A percentile compares a stretch with the other conserved stretches of the same genome.
Conservation (phyloP, 2,888 invertebrate genomes). For the Ormyrus rosae region DNA sequence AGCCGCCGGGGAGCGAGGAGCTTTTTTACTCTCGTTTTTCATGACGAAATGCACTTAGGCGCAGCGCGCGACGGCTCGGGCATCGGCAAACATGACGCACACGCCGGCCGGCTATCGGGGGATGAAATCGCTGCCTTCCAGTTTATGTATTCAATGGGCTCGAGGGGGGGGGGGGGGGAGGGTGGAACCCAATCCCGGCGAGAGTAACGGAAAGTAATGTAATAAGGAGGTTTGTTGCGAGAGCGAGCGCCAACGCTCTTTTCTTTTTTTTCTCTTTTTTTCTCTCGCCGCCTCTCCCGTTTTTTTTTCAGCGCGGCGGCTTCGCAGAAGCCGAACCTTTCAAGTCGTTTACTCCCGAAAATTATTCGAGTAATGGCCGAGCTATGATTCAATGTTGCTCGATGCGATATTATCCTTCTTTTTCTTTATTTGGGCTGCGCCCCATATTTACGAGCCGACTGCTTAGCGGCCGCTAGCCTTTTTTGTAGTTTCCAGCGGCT, state of each 20-base stretch:
- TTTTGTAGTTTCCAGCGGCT: too few species aligned
- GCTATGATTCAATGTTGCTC: slow-evolving; percentile 11
- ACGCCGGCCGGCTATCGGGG: slow-evolving; percentile 24
- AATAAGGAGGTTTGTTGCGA: slow-evolving; percentile 43
- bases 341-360: slow-evolving; percentile 35
- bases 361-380: slow-evolving; percentile 19
- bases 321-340: slow-evolving; percentile 32
- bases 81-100: slow-evolving; percentile 47
- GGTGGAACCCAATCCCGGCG: slow-evolving; percentile 35
- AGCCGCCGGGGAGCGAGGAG: neutral
- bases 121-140: slow-evolving; percentile 45
- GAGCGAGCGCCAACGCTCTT: neutral
- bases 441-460: too few species aligned
- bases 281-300: neutral
- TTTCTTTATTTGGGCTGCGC: too few species aligned
- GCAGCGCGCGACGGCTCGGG: slow-evolving; percentile 27
- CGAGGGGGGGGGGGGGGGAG: slow-evolving; percentile 2
- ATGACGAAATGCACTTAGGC: slow-evolving; percentile 55
- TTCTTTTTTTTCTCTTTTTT: neutral
- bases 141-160: slow-evolving; percentile 51
- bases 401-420: neutral
- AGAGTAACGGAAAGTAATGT: slow-evolving; percentile 45
- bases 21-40: slow-evolving; percentile 31
- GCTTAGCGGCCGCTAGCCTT: too few species aligned
- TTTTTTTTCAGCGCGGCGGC: neutral